phyloP scores from a whole-genome alignment of 2,797 vertebrate species.

The Champsocephalus gunnari region DNA sequence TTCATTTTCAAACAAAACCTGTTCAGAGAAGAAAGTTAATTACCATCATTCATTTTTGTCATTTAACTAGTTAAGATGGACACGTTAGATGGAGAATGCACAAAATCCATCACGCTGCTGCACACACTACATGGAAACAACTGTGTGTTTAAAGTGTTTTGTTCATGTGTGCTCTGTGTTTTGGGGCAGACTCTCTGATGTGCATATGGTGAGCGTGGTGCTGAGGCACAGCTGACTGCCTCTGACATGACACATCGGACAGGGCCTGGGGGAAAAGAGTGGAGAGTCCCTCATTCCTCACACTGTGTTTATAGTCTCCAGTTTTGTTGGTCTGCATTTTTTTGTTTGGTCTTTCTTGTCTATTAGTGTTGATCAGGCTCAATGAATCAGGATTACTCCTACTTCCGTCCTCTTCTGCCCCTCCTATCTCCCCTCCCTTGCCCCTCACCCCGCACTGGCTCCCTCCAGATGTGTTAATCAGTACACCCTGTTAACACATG shows the following conservation, averaged over 20 bases:
- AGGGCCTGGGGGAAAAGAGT: conserved; percentile 48
- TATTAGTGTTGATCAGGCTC: conserved; percentile 39
- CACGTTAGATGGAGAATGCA: background rate
- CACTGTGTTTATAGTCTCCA: conserved; percentile 32
- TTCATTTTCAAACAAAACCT: conserved; percentile 10
- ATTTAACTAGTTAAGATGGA: conserved; percentile 1
- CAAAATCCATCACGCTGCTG: conserved; percentile 24
- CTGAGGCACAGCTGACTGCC: conserved; percentile 68
- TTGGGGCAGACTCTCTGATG: conserved; percentile 58
- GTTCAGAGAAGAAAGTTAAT: background rate
- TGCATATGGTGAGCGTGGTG: conserved; percentile 58
- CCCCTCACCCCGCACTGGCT: conserved; percentile 48
- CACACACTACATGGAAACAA: conserved; percentile 9
- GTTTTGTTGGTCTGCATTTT: conserved; percentile 38
- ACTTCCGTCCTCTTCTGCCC: conserved; percentile 29
- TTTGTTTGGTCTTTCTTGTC: conserved; percentile 24
- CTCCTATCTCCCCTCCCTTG: conserved; percentile 28
- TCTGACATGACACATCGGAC: conserved; percentile 68
- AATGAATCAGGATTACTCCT: conserved; percentile 43
- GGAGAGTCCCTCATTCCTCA: conserved; percentile 64
- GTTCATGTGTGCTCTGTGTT: conserved; percentile 49
- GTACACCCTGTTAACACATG: conserved; percentile 92
- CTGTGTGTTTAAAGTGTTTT: conserved; percentile 40
- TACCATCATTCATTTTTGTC: background rate
- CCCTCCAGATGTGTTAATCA: conserved; percentile 97